Conservation (phyloP, 2,888 invertebrate genomes). For the Anoncus sp. region DNA sequence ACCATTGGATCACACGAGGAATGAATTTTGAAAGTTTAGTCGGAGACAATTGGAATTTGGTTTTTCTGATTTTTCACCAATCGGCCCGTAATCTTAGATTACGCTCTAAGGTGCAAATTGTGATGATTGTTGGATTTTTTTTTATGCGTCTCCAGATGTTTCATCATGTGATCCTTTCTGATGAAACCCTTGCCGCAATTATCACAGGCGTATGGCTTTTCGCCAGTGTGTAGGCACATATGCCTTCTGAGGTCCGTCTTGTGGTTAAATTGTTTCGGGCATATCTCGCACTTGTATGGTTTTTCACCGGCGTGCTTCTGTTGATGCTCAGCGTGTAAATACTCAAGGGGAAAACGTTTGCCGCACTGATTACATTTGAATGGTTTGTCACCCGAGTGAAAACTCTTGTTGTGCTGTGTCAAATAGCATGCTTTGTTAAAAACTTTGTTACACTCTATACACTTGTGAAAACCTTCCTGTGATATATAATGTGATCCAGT, state of each 20-base stretch:
- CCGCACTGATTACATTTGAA: constrained; percentile 94
- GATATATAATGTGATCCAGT: constrained; percentile 75
- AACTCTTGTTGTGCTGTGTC: constrained; percentile 95
- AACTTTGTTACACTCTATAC: constrained; percentile 92
- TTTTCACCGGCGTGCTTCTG: constrained; percentile 92
- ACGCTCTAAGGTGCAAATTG: constrained; percentile 78
- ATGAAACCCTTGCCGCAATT: constrained; percentile 95
- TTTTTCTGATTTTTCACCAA: constrained; percentile 51
- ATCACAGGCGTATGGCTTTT: constrained; percentile 92
- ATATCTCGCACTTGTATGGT: constrained; percentile 93
- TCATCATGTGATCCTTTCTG: constrained; percentile 95
- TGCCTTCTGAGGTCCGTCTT: constrained; percentile 95
- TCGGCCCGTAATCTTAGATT: constrained; percentile 62
- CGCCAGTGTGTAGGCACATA: constrained; percentile 94
- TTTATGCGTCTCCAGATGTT: constrained; percentile 92
- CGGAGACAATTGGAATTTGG: constrained; percentile 22
- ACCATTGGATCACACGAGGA: constrained; percentile 22
- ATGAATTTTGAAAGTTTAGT: constrained; percentile 9
- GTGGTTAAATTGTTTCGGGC: constrained; percentile 95
- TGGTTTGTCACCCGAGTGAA: constrained; percentile 94
- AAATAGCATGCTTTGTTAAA: constrained; percentile 95
- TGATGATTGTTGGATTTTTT: constrained; percentile 84
- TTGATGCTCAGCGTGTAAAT: constrained; percentile 89
- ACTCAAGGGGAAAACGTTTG: constrained; percentile 91
- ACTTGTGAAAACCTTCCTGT: constrained; percentile 85